Percentiles rank a stretch among this genome's conserved stretches.
phyloP scores from a whole-genome alignment of 2,797 vertebrate species.

The Chiloscyllium punctatum region DNA sequence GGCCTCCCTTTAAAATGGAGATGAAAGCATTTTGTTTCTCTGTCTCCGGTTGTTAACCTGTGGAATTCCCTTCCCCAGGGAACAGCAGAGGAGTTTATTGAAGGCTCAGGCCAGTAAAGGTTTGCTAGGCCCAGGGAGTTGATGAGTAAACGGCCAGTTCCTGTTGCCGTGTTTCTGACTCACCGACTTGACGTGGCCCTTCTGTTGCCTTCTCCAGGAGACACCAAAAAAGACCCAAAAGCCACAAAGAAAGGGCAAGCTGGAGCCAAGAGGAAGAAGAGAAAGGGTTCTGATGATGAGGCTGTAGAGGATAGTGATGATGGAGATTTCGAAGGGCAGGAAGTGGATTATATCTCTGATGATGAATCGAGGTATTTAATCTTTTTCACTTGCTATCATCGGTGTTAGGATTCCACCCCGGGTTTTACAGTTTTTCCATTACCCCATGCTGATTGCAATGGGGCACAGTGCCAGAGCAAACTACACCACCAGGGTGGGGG shows the following conservation, averaged over 20 bases:
- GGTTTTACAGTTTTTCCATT: too few species aligned
- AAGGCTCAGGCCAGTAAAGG: too few species aligned
- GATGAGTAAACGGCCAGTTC: too few species aligned
- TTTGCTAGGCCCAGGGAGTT: too few species aligned
- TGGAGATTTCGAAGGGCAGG: constrained; percentile 81
- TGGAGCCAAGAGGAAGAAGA: constrained; percentile 68
- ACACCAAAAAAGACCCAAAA: constrained; percentile 50
- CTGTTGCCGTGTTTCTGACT: background rate
- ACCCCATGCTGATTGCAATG: background rate
- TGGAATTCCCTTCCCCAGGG: too few species aligned
- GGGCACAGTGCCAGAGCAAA: too few species aligned
- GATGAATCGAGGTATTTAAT: constrained; percentile 69
- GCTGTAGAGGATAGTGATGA: constrained; percentile 85
- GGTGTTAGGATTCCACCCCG: background rate
- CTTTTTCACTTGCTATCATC: background rate
- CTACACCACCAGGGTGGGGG: too few species aligned
- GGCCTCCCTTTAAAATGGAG: too few species aligned
- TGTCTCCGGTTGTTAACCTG: too few species aligned
- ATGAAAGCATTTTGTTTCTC: too few species aligned
- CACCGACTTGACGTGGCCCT: background rate
- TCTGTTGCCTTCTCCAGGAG: constrained; percentile 39
- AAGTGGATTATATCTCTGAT: constrained; percentile 90
- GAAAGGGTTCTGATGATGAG: constrained; percentile 67
- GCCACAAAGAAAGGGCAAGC: constrained; percentile 55
- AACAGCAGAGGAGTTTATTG: too few species aligned